phyloP scores from a whole-genome alignment of 1,140 invertebrate genomes.

The Paracyclopina nana region DNA sequence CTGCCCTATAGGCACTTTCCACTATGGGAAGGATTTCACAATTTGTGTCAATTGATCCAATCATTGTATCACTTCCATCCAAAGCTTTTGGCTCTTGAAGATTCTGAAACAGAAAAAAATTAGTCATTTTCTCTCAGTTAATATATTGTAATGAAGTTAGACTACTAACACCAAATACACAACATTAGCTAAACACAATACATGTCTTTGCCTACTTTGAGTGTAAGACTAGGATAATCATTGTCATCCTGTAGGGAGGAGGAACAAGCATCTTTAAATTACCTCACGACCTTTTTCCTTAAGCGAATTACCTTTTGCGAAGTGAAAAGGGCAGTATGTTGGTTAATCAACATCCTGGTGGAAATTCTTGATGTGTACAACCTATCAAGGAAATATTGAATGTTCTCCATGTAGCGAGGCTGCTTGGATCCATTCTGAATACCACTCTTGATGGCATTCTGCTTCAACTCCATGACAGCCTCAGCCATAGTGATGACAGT shows the following conservation, averaged over 20 bases:
- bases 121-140: too few species aligned
- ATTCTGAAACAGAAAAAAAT: too few species aligned
- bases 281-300: too few species aligned
- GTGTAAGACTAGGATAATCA: too few species aligned
- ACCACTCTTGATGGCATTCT: constrained; percentile 51
- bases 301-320: too few species aligned
- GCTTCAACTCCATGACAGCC: constrained; percentile 83
- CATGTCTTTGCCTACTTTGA: too few species aligned
- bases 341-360: constrained; percentile 94
- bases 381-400: constrained; percentile 92
- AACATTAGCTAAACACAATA: too few species aligned
- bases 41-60: constrained; percentile 82
- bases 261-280: too few species aligned
- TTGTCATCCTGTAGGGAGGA: too few species aligned
- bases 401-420: constrained; percentile 61
- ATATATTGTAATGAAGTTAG: too few species aligned
- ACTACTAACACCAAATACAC: too few species aligned
- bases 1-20: constrained; percentile 84
- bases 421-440: constrained; percentile 41
- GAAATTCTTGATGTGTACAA: constrained; percentile 92
- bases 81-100: too few species aligned
- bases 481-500: constrained; percentile 97
- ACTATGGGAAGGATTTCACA: constrained; percentile 67
- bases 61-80: not conserved
- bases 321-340: constrained; percentile 74